Evolutionary conservation across 2,113 vertebrate genomes (phyloP).

Genomic region (Vulpes lagopus): DNA sequence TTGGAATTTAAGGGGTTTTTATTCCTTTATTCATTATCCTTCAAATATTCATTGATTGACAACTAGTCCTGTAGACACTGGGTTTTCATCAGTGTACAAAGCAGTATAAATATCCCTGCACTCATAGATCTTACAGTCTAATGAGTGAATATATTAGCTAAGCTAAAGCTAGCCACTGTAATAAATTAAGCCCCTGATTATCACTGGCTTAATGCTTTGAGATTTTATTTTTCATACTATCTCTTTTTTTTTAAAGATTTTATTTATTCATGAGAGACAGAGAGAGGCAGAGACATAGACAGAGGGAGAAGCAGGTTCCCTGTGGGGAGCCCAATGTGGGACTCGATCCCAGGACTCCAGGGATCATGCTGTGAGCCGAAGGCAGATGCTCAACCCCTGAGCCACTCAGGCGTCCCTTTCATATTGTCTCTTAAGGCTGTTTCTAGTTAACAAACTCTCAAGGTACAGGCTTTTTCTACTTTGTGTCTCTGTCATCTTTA

Average conservation of each 20-base stretch:
- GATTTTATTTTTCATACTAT: neutral
- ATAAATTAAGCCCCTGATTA: neutral
- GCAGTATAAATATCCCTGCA: neutral
- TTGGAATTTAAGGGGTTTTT: neutral
- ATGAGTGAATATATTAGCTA: neutral
- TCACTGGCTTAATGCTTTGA: neutral
- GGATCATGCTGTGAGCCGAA: too few relatives aligned
- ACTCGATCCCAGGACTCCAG: too few relatives aligned
- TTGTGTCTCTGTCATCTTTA: neutral
- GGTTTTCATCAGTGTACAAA: neutral
- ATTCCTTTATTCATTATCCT: constrained; percentile 13
- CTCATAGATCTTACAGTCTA: neutral
- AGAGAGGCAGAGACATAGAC: too few relatives aligned
- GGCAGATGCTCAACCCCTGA: too few relatives aligned
- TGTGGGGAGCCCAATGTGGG: too few relatives aligned
- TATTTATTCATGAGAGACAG: too few relatives aligned
- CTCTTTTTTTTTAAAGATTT: too few relatives aligned
- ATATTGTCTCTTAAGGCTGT: neutral
- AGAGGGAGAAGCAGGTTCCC: too few relatives aligned
- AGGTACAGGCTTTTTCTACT: neutral
- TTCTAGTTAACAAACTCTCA: neutral
- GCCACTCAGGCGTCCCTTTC: neutral
- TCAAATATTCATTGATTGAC: constrained; percentile 19
- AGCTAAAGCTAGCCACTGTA: neutral
- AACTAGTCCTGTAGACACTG: neutral